Base-by-base conservation (phyloP, 2,113 vertebrate genomes). In the Hymenochirus boettgeri region DNA sequence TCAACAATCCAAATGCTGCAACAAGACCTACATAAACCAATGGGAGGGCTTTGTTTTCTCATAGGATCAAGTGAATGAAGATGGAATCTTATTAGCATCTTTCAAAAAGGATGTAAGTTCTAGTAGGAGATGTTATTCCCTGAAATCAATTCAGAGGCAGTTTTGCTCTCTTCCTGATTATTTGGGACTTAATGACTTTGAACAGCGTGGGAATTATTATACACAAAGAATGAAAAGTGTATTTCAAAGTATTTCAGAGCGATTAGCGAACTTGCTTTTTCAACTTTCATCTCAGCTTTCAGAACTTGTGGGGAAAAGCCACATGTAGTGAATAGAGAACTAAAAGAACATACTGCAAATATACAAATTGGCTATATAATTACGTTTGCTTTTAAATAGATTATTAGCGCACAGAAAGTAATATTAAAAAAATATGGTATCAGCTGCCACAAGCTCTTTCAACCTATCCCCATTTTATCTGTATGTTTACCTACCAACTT, bases 41-140 rank as follows among this genome's bases (percentile, higher is more conserved):
- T 13, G 3, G 26, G 23, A 25, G 18, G 15, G 50, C 26, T 52
- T 25, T 52, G 39, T 42, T 6, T 3, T n/a, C 13, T n/a, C 39
- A 15, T 2, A 15, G 39, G 39, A n/a, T n/a, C 11, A 42, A 35
- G 33, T 35, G 15, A 42, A 42, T n/a, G 39, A 42, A 42, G 39
- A 42, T 13, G 15, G n/a, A n/a, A 15, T 42, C n/a, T 42, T 3
- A 42, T 62, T 62, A 42, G 21, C 52, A 33, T 21, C 21, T 24
- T n/a, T 26, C 61, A 39, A 18, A n/a, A 15, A 52, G 48, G 47
- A 62, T 51, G 60, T 46, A 51, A 62, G 47, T 61, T 50, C 18
- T 27, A 33, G n/a, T n/a, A n/a, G 26, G 59, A 50, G 27, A 33
- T 51, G 17, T 50, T 37, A 11, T 62, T 29, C 48, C 31, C 23